phyloP scores from a whole-genome alignment of 2,113 vertebrate species.

The Podiceps cristatus region DNA sequence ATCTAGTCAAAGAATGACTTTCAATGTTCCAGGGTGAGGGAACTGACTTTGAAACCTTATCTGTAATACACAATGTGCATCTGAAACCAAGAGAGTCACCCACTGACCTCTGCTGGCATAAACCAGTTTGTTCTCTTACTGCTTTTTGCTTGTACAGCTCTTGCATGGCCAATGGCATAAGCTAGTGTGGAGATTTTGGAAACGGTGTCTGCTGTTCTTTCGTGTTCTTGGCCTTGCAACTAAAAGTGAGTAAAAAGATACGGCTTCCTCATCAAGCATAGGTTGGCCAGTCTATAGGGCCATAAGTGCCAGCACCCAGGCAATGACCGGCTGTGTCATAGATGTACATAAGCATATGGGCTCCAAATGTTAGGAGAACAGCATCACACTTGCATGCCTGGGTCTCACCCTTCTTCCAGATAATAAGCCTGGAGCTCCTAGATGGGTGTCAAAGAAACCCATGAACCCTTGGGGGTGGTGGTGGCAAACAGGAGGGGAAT shows the following conservation, averaged over 20 bases:
- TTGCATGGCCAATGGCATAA: not conserved
- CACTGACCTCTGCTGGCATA: constrained; percentile 58
- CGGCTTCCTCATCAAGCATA: not conserved
- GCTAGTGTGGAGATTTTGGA: not conserved
- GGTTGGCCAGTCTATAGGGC: not conserved
- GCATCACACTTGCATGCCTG: not conserved
- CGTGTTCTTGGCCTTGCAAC: not conserved
- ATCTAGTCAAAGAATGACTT: not conserved
- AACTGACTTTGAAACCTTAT: not conserved
- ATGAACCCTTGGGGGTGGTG: not conserved
- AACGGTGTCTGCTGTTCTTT: not conserved
- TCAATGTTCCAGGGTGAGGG: not conserved
- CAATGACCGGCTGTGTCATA: not conserved
- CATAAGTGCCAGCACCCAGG: not conserved
- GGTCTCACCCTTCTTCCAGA: not conserved
- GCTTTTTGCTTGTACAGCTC: not conserved
- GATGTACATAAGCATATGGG: accelerated
- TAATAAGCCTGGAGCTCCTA: not conserved
- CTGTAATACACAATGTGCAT: not conserved
- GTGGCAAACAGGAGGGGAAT: accelerated
- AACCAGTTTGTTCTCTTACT: not conserved
- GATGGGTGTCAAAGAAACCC: not conserved
- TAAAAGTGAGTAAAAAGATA: not conserved
- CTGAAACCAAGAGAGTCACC: not conserved
- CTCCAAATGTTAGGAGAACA: not conserved